Evolutionary conservation across 2,888 invertebrate species (phyloP), one percentile per base, ranked within the genome.

Genomic region (Empis livida): DNA sequence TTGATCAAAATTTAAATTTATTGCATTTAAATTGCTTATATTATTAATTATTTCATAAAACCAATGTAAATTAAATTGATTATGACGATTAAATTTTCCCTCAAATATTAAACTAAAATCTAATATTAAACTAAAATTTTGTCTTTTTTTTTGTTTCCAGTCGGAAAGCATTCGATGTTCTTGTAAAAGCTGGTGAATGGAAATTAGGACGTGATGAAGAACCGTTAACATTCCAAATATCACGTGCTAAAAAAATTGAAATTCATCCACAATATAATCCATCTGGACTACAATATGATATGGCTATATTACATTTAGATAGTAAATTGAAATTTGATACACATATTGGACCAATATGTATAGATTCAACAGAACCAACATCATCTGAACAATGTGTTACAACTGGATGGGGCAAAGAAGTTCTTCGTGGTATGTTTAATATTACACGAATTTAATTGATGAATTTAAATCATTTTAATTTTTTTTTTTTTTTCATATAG

Each of bases 181-280:
- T 83, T 0, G 77, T 88, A 55, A 87, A 88, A 61, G 82, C 82
- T 1, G 89, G 89, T 0, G 87, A 86, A 75, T 88, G 86, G 85
- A 84, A 84, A 59, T 71, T 89, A 4, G 86, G 85, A 41, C 80
- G 84, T 56, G 85, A 84, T 53, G 84, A 83, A 45, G 87, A 88
- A 56, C 87, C 86, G 0, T 70, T 84, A 13, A 82, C 85, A 0
- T 85, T 83, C 77, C 84, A 88, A 65, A 80, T 86, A 47, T 74
- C 81, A 0, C 78, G 80, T 44, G 87, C 85, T 10, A 76, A 78
- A 17, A 74, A 74, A 4, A 80, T 88, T 47, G 73, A 80, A 0
- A 64, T 78, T 2, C 88, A 89, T 67, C 87, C 89, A 0, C 71
- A 68, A 45, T 88, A 81, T 70, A 72, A 75, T 51, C 62, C 74